Base-by-base conservation (phyloP, 1,140 invertebrate genomes). In the Saccostrea cuccullata region DNA sequence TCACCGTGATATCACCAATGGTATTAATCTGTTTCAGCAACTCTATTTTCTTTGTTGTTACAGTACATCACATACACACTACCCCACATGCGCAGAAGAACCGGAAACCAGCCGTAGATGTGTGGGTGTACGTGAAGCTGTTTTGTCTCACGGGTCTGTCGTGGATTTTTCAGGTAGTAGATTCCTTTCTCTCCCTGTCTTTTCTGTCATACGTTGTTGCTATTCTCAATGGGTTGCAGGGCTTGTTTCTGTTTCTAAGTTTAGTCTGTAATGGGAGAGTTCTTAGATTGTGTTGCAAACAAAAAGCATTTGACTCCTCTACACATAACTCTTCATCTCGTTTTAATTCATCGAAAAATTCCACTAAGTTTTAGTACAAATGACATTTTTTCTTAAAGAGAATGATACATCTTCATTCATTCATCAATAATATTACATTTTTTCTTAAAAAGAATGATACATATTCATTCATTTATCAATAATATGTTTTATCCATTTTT, bases 151-250 rank as follows among this genome's bases (percentile, higher is more conserved):
- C 86, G 23, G 86, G 86, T 6, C 56, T 82, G 6, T 56, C 86
- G 13, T 87, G 86, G 86, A 77, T 87, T 12, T 77, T 87, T 20
- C 86, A 87, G 73, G 17, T 87, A 4, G 56, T 82, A n/a, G 86
- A 87, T 55, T 23, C 86, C 4, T 87, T 87, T 20, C 55, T 87
- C 2, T 55, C 86, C 2, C n/a, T 87, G 40, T 87, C 86, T 2
- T 20, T 82, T 26, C 77, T 87, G 4, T 87, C 86, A 5, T 47
- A 77, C 30, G 40, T 82, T 13, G 86, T 82, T 17, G 77, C 70
- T 23, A 77, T 87, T 26, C 55, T 87, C 9, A 87, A 87, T 47
- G 86, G 36, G 30, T 56, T 64, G n/a, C 82, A 87, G 12, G 86
- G 58, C 8, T 40, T 87, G 30, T 87, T 87, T 70, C 47, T 87